These are phyloP conservation scores for Volucella inanis DNA, from an alignment of 2,888 invertebrate species.

Conservation along the genomic window DNA sequence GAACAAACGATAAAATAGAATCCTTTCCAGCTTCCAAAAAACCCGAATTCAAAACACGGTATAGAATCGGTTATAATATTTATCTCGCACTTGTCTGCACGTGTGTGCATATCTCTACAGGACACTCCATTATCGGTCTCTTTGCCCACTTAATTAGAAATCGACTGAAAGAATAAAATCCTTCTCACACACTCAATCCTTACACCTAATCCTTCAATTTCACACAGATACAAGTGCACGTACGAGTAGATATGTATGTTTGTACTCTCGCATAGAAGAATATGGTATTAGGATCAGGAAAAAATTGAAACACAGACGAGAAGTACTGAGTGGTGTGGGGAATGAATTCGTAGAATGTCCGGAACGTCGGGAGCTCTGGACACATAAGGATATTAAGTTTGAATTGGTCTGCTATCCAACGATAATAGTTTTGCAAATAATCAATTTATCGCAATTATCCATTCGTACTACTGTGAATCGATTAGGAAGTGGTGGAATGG, in stretches of 20 bases:
- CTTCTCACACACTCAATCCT: conserved; percentile 18
- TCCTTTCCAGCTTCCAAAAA: conserved; percentile 16
- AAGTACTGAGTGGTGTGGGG: neutral
- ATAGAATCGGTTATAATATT: neutral
- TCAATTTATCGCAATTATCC: conserved; percentile 75
- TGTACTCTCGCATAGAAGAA: conserved; percentile 4
- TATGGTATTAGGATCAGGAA: conserved; percentile 44
- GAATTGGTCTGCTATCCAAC: conserved; percentile 57
- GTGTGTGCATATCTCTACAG: conserved; percentile 50
- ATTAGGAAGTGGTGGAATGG: conserved; percentile 18
- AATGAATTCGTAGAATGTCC: neutral
- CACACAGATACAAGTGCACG: neutral
- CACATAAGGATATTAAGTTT: conserved; percentile 30
- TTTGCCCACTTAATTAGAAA: conserved; percentile 74
- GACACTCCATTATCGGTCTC: conserved; percentile 74
- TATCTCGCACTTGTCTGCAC: no score
- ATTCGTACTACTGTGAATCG: conserved; percentile 58
- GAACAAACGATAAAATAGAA: conserved; percentile 12
- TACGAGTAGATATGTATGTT: no score
- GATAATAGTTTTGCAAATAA: conserved; percentile 73
- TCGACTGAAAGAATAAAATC: conserved; percentile 71
- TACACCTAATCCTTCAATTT: conserved; percentile 2
- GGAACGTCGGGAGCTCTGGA: neutral
- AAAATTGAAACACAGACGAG: neutral
- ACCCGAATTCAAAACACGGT: conserved; percentile 29